Base-by-base conservation (phyloP, 1,140 invertebrate species). In the Mya arenaria region DNA sequence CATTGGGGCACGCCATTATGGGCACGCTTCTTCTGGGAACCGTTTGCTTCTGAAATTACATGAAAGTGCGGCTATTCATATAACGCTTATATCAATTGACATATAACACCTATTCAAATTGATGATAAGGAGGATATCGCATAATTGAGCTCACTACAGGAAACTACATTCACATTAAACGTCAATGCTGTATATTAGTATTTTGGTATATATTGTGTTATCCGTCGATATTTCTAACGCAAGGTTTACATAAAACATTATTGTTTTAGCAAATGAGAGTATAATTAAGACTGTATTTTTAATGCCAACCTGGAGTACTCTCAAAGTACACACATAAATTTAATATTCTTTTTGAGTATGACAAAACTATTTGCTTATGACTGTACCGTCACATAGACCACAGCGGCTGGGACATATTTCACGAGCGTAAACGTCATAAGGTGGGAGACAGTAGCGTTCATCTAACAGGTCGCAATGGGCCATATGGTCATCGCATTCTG, bases 371-470 rank as follows among this genome's bases (percentile, higher is more conserved):
- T n/a, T n/a, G n/a, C n/a, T n/a, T n/a, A n/a, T n/a, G n/a, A n/a
- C n/a, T n/a, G n/a, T n/a, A 71, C 78, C 78, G 23, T 81, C 78
- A 41, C 78, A 81, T 17, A 81, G 56, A 17, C 78, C 78, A 28
- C 78, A 81, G 8, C 34, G 36, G 30, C 72, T 81, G 1, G 55
- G 15, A 63, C 78, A 81, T 3, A 71, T 68, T 25, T 81, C 63
- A 23, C n/a, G 34, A 13, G 78, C 78, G 32, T 71, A 55, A 6
- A 44, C 25, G 39, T 81, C 78, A 36, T 71, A 81, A 13, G 78
- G 78, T 25, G 66, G 48, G 17, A 52, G 48, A 52, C 48, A 52
- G 25, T n/a, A 52, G 2, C 25, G 19, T 23, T 10, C 17, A 23
- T 52, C 48, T 52, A 52, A 1, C 19, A 10, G 2, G 25, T 52